These are phyloP conservation scores for Eunapius fragilis DNA, from an alignment of 37 sponge, comb jelly and placozoan genomes.

Conservation along the genomic window DNA sequence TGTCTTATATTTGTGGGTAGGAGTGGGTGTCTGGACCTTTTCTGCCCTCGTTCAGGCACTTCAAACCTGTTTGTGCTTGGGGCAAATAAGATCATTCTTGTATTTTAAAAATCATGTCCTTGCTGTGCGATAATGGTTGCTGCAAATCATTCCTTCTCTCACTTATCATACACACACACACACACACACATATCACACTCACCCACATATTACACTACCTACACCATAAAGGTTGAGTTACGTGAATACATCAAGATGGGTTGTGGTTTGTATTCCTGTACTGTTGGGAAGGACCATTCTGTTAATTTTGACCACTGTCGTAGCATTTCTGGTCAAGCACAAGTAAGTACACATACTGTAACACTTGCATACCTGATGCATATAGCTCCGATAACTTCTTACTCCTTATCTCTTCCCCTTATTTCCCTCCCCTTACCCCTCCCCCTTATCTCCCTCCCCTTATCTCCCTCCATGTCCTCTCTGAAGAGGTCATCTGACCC, in stretches of 20 bases:
- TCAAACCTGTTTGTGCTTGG: no score
- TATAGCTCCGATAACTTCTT: no score
- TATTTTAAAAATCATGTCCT: no score
- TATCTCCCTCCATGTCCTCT: background rate
- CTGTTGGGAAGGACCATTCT: background rate
- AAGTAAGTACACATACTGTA: background rate
- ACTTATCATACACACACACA: no score
- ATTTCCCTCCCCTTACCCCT: slow-evolving; percentile 1
- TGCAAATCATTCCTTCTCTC: no score
- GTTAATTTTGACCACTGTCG: background rate
- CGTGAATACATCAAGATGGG: slow-evolving; percentile 66
- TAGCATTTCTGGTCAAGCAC: background rate
- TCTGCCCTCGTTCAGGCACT: no score
- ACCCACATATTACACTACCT: background rate
- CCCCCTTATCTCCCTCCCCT: background rate
- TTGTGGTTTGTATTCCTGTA: slow-evolving; percentile 31
- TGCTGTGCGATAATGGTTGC: no score
- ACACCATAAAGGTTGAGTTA: slow-evolving; percentile 51
- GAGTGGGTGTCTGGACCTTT: no score
- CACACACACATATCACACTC: background rate
- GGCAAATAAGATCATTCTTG: no score
- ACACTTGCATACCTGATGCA: no score
- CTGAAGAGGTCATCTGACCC: slow-evolving; percentile 21
- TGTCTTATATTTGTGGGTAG: no score
- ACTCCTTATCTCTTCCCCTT: background rate